Base-by-base conservation (phyloP, 53 echinoderm and acorn worm species). In the Echinarachnius parma region DNA sequence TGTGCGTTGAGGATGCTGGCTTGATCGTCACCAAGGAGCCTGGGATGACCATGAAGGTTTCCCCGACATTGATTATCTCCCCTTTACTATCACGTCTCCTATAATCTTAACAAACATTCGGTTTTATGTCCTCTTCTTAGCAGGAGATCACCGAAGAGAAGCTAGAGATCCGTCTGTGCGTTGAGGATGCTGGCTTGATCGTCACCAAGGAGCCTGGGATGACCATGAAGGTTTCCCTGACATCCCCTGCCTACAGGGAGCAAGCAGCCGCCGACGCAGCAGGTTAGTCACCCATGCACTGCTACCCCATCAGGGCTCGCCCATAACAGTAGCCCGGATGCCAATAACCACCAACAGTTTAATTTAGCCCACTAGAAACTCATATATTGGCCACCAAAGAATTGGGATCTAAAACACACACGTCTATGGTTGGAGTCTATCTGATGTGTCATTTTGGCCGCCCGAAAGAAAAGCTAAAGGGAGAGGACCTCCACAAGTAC, bases 1-100 rank as follows among this genome's bases (percentile, higher is more conserved):
- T 98, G 70, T 88, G 98, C 39, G 98, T 98, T 2, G 98, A 98
- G 75, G 98, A 98, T 28, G 98, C 98, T 0, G 88, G 84, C 26
- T 57, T 98, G 35, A 65, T 98, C 23, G 65, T 93, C 19, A 62
- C 86, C 34, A 82, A 66, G 31, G 85, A 92, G 21, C 74, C 82
- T 3, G 69, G 67, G 46, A 88, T 92, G 84, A 85, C 82, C 15
- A 91, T 98, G 85, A 92, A 82, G 52, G 83, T 98, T 15, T 84
- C 92, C 15, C 62, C 92, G 25, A 98, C 91, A 39, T 39, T 9
- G 19, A 57, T 25, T 2, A 25, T 7, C 26, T 57, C 57, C 28
- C 8, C 57, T 26, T 22, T 16, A 4, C 7, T 25, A 4, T 25
- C 28, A 9, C 4, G n/a, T 57, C 5, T 26, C 7, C 27, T 5